Conservation (phyloP, 1,140 invertebrate species). For the Reticulitermes speratus region DNA sequence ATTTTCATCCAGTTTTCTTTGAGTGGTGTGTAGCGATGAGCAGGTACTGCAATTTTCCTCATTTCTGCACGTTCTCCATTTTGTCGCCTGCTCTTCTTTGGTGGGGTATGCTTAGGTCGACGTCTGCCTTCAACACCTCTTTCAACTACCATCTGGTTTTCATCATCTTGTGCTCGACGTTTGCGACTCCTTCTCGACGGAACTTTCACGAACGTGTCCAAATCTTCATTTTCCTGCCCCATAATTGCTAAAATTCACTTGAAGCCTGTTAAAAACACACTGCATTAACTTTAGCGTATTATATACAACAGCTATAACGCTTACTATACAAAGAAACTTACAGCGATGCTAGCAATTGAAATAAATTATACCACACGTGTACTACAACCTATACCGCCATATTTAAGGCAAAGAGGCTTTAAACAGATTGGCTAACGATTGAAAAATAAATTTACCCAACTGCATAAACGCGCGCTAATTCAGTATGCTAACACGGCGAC, state of each 20-base stretch:
- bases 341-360: too few species aligned
- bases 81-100: constrained; percentile 53
- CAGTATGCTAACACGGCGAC: too few species aligned
- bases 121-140: constrained; percentile 62
- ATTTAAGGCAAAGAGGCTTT: too few species aligned
- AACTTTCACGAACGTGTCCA: neutral
- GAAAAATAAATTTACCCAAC: too few species aligned
- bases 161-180: constrained; percentile 19
- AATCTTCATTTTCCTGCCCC: neutral
- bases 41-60: constrained; percentile 68
- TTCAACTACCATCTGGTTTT: constrained; percentile 57
- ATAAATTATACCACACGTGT: too few species aligned
- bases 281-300: too few species aligned
- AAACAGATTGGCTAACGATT: too few species aligned
- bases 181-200: neutral
- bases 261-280: too few species aligned
- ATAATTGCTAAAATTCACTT: neutral
- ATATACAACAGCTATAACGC: too few species aligned
- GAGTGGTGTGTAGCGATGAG: constrained; percentile 84
- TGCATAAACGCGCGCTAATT: too few species aligned
- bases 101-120: constrained; percentile 47
- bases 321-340: too few species aligned
- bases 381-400: too few species aligned
- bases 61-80: constrained; percentile 50
- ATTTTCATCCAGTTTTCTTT: constrained; percentile 98